Percentiles rank a stretch among this genome's conserved stretches.
These are phyloP conservation scores for Sturnus vulgaris DNA, from an alignment of 2,113 vertebrate genomes.

Conservation along the genomic window DNA sequence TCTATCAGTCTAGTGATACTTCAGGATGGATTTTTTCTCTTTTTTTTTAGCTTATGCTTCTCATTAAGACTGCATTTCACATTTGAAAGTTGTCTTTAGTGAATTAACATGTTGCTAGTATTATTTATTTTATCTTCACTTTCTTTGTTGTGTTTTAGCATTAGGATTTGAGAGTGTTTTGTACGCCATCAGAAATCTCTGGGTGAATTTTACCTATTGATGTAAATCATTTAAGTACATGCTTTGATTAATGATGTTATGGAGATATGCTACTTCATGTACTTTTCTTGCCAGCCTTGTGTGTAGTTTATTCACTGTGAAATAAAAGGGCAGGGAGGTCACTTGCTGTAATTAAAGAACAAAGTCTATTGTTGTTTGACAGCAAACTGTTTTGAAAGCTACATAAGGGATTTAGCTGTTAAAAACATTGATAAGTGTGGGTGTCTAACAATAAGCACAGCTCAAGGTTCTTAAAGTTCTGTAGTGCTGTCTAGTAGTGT, in stretches of 20 bases:
- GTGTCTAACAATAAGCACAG: conserved; percentile 61
- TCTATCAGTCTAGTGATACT: background rate
- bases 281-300: conserved; percentile 35
- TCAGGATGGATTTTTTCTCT: background rate
- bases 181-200: background rate
- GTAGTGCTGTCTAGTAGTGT: conserved; percentile 50
- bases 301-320: conserved; percentile 71
- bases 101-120: conserved; percentile 17
- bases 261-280: conserved; percentile 20
- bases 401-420: conserved; percentile 77
- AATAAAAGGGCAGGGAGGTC: conserved; percentile 74
- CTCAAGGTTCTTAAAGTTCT: conserved; percentile 65
- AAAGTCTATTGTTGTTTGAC: conserved; percentile 78
- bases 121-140: conserved; percentile 13
- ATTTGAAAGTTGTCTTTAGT: conserved; percentile 6
- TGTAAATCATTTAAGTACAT: conserved; percentile 46
- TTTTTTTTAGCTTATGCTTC: background rate
- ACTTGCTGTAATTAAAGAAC: conserved; percentile 79
- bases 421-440: conserved; percentile 71
- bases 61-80: conserved; percentile 23
- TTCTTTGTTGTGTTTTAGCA: background rate
- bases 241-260: conserved; percentile 69
- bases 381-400: conserved; percentile 79
- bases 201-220: conserved; percentile 36
- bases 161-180: background rate